phyloP scores from a whole-genome alignment of 2,797 vertebrate genomes.

The Tinamus major region DNA sequence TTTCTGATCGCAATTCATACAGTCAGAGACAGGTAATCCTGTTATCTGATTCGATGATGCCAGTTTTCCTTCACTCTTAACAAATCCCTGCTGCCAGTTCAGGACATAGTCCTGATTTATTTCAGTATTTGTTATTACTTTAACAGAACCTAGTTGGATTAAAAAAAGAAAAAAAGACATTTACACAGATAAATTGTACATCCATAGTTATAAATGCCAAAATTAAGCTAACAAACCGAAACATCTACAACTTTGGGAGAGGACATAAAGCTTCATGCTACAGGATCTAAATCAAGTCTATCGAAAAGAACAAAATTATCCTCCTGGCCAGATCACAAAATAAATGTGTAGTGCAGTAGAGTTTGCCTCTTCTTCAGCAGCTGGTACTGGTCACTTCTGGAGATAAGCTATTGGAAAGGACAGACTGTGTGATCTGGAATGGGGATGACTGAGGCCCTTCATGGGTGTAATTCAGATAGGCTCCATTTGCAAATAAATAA shows the following conservation, averaged over 20 bases:
- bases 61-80: conserved; percentile 44
- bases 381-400: conserved; percentile 23
- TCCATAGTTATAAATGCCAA: conserved; percentile 25
- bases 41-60: conserved; percentile 45
- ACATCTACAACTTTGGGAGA: conserved; percentile 45
- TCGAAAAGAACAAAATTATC: conserved; percentile 1
- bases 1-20: conserved; percentile 60
- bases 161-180: conserved; percentile 41
- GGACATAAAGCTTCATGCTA: background rate
- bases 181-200: conserved; percentile 45
- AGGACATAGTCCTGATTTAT: conserved; percentile 61
- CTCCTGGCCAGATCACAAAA: conserved; percentile 29
- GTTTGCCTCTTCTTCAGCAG: conserved; percentile 36
- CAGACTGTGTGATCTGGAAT: conserved; percentile 2
- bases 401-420: conserved; percentile 51
- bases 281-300: conserved; percentile 51
- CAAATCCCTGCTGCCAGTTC: conserved; percentile 33
- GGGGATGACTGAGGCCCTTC: background rate
- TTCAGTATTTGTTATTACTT: conserved; percentile 39
- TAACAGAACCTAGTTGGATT: conserved; percentile 54
- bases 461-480: background rate
- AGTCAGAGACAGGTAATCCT: conserved; percentile 45
- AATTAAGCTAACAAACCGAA: conserved; percentile 67
- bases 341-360: background rate
- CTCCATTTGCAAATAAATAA: background rate